Percentiles rank a stretch among this genome's conserved stretches.
phyloP scores from a whole-genome alignment of 2,113 vertebrate species.

The Ivindomyrus marchei region DNA sequence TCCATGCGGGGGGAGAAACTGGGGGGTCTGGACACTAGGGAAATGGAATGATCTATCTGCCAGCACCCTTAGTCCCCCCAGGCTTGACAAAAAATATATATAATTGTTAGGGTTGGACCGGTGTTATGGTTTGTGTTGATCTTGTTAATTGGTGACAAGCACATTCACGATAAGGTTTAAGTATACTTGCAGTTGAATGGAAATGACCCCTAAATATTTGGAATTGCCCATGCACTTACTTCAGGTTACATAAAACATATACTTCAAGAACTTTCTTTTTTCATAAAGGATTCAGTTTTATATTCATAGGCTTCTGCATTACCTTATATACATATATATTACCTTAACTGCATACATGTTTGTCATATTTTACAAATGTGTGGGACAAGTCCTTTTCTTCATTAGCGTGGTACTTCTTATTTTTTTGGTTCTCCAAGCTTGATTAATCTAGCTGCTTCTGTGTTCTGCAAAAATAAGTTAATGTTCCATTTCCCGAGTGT shows the following conservation, averaged over 20 bases:
- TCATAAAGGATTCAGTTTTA: background rate
- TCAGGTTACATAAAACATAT: background rate
- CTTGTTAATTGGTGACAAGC: background rate
- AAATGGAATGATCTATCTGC: background rate
- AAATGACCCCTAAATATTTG: background rate
- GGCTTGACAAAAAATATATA: background rate
- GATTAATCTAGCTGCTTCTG: background rate
- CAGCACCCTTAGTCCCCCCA: background rate
- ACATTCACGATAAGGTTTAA: background rate
- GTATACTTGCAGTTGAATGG: background rate
- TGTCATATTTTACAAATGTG: background rate
- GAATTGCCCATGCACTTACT: background rate
- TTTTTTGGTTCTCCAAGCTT: background rate
- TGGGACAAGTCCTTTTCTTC: background rate
- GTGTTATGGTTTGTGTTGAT: background rate
- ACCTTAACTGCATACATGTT: background rate
- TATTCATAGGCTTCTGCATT: background rate
- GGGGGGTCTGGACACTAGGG: background rate
- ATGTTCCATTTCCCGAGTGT: background rate
- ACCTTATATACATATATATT: background rate
- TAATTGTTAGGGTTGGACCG: background rate
- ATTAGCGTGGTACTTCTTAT: background rate
- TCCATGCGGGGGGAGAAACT: background rate
- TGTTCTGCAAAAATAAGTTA: background rate
- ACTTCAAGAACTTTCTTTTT: background rate